Conservation (phyloP, 2,797 vertebrate genomes). For the Galaxias olidus region DNA sequence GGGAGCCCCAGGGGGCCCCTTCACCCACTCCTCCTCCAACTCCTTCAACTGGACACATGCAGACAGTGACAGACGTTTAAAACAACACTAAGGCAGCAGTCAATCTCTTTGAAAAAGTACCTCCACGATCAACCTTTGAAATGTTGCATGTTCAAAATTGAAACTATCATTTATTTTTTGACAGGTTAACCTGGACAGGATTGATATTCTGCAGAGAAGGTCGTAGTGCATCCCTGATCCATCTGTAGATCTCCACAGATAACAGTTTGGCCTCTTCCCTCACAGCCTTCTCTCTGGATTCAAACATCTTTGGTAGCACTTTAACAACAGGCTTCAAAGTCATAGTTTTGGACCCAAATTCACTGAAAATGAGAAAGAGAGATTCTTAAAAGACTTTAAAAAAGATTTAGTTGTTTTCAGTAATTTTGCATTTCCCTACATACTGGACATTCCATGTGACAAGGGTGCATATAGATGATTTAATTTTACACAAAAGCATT, state of each 20-base stretch:
- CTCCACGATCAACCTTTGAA: too few relatives aligned
- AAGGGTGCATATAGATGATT: too few relatives aligned
- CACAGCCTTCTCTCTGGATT: conserved; percentile 97
- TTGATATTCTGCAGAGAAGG: conserved; percentile 91
- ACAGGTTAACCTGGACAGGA: conserved; percentile 86
- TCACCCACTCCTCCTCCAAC: conserved; percentile 96
- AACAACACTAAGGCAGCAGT: too few relatives aligned
- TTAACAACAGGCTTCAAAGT: conserved; percentile 95
- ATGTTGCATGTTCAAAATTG: too few relatives aligned
- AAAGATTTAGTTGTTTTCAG: not conserved
- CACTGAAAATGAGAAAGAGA: conserved; percentile 73
- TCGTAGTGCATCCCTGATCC: conserved; percentile 94
- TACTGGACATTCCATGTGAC: too few relatives aligned
- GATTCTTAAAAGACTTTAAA: not conserved
- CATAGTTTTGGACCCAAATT: conserved; percentile 97
- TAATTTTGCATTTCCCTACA: too few relatives aligned
- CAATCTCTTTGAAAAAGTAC: too few relatives aligned
- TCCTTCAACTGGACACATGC: conserved; percentile 85
- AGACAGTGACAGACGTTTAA: too few relatives aligned
- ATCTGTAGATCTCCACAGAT: conserved; percentile 93
- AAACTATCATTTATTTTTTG: too few relatives aligned
- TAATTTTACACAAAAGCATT: too few relatives aligned
- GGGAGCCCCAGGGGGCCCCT: conserved; percentile 82
- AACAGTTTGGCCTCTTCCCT: conserved; percentile 94
- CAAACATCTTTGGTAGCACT: conserved; percentile 94